A percentile compares a stretch with the other conserved stretches of the same genome.
phyloP scores from a whole-genome alignment of 2,888 invertebrate species.

The Stenolophus ochropezus region DNA sequence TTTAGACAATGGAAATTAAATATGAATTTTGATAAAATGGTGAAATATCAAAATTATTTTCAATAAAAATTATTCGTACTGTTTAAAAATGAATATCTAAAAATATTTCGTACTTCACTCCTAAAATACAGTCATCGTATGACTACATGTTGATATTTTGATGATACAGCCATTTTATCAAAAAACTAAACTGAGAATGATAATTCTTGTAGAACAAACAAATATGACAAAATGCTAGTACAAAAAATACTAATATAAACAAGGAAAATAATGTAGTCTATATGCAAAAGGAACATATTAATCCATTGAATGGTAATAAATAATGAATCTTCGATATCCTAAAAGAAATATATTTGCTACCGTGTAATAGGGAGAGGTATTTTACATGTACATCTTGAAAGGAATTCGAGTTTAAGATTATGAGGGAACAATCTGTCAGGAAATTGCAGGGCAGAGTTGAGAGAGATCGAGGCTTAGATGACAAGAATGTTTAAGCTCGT shows the following conservation, averaged over 20 bases:
- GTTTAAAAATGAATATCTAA: slow-evolving; percentile 15
- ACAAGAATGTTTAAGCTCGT: slow-evolving; percentile 50
- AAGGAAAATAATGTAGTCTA: slow-evolving; percentile 24
- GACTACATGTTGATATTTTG: slow-evolving; percentile 17
- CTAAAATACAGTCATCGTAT: slow-evolving; percentile 13
- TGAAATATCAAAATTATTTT: slow-evolving; percentile 32
- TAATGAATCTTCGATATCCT: slow-evolving; percentile 49
- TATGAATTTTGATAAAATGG: slow-evolving; percentile 36
- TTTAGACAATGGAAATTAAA: slow-evolving; percentile 43
- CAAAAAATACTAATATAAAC: slow-evolving; percentile 28
- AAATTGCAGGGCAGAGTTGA: not conserved
- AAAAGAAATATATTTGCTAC: slow-evolving; percentile 49
- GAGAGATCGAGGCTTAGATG: slow-evolving; percentile 27
- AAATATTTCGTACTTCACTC: slow-evolving; percentile 15
- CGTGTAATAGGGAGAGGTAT: slow-evolving; percentile 42
- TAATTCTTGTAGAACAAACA: slow-evolving; percentile 17
- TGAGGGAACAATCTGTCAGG: slow-evolving; percentile 2
- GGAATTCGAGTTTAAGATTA: slow-evolving; percentile 23
- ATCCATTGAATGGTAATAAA: slow-evolving; percentile 50
- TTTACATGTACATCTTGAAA: slow-evolving; percentile 43
- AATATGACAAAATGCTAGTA: not conserved
- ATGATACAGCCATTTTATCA: slow-evolving; percentile 43
- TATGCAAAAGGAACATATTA: slow-evolving; percentile 43
- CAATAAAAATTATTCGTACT: slow-evolving; percentile 23
- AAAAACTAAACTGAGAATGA: slow-evolving; percentile 5